phyloP scores from a whole-genome alignment of 2,888 invertebrate genomes.

The Pammene aurita region DNA sequence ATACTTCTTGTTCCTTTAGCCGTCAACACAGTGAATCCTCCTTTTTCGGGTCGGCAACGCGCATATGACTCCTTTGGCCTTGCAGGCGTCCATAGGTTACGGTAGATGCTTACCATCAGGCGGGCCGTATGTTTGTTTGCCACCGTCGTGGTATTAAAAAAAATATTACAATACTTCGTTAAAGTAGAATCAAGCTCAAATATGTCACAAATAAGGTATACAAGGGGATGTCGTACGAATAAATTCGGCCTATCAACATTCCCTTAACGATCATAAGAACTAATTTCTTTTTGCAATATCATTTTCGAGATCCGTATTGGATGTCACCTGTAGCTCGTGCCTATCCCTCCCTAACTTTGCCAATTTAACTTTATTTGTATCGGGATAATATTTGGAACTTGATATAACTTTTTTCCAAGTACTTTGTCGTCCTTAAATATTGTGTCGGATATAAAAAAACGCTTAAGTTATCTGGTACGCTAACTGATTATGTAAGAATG shows the following conservation, averaged over 20 bases:
- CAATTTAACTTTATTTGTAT: constrained; percentile 83
- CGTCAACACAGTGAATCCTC: too few species aligned
- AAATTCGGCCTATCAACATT: constrained; percentile 44
- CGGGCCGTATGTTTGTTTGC: too few species aligned
- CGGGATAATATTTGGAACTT: constrained; percentile 70
- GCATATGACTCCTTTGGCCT: too few species aligned
- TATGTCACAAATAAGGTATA: too few species aligned
- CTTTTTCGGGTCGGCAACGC: too few species aligned
- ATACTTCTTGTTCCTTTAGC: too few species aligned
- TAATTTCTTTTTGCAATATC: constrained; percentile 66
- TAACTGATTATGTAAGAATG: constrained; percentile 72
- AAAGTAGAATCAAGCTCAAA: too few species aligned
- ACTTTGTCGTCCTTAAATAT: constrained; percentile 65
- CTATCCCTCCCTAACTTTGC: constrained; percentile 71
- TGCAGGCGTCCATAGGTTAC: too few species aligned
- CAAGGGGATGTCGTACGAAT: constrained; percentile 17
- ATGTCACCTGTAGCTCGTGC: constrained; percentile 64
- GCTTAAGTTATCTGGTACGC: constrained; percentile 50
- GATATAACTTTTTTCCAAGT: constrained; percentile 68
- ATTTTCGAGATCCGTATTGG: constrained; percentile 65
- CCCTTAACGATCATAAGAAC: constrained; percentile 55
- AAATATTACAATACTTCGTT: too few species aligned
- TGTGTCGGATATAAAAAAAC: constrained; percentile 69
- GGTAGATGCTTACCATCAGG: too few species aligned
- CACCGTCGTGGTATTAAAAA: too few species aligned